These are phyloP conservation scores for Thalassaphorura encarpata DNA, from an alignment of 1,140 invertebrate genomes.

Conservation along the genomic window DNA sequence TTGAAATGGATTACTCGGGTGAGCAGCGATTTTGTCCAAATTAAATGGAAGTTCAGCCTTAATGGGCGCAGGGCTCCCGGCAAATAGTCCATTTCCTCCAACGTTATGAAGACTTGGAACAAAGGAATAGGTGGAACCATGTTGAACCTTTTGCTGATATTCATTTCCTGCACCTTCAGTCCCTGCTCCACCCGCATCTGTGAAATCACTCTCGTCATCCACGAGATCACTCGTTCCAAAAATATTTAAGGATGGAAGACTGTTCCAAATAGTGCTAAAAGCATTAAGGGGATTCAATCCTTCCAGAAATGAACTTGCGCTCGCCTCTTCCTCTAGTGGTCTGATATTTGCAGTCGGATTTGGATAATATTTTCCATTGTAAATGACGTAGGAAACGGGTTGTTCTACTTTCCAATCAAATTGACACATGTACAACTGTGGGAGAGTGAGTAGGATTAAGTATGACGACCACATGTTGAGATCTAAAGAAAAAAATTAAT, in stretches of 20 bases:
- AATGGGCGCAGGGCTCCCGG: too few relatives aligned
- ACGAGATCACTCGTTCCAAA: background rate
- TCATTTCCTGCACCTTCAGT: background rate
- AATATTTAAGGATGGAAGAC: background rate
- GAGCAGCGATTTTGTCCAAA: too few relatives aligned
- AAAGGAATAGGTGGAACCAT: background rate
- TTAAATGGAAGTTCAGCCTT: too few relatives aligned
- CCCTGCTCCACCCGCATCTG: too few relatives aligned
- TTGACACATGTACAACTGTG: too few relatives aligned
- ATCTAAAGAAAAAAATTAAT: too few relatives aligned
- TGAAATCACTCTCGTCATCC: too few relatives aligned
- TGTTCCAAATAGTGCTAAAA: background rate
- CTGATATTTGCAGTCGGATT: too few relatives aligned
- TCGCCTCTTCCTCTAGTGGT: background rate
- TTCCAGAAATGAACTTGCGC: background rate
- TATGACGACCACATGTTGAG: too few relatives aligned
- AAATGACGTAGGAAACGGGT: background rate
- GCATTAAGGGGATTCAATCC: background rate
- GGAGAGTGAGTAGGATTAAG: too few relatives aligned
- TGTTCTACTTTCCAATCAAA: conserved; percentile 5
- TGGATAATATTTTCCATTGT: background rate
- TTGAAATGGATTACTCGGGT: too few relatives aligned
- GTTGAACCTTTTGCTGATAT: background rate
- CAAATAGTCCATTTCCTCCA: too few relatives aligned
- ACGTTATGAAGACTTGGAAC: background rate